Conservation (phyloP, 2,888 invertebrate genomes). For the Lasioglossum marginatum region DNA sequence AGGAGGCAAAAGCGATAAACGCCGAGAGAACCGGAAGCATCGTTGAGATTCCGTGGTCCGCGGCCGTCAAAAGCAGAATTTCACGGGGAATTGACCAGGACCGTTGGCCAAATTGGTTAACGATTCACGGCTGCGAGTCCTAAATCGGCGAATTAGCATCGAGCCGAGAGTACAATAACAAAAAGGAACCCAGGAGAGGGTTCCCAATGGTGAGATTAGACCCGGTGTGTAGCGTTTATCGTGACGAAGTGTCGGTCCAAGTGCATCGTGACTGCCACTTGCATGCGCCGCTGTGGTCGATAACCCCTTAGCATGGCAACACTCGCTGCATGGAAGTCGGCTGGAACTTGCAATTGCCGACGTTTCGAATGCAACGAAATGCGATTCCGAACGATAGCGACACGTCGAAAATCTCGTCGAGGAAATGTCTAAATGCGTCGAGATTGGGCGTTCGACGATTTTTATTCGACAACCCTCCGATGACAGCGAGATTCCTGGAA, state of each 20-base stretch:
- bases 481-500: constrained; percentile 2
- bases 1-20: background rate
- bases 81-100: constrained; percentile 47
- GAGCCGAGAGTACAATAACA: constrained; percentile 40
- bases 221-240: constrained; percentile 41
- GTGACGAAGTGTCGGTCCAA: constrained; percentile 38
- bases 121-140: constrained; percentile 38
- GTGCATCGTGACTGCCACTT: constrained; percentile 45
- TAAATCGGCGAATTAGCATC: constrained; percentile 46
- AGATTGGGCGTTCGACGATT: background rate
- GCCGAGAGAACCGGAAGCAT: background rate
- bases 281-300: constrained; percentile 43
- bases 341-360: background rate
- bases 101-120: constrained; percentile 47
- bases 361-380: background rate
- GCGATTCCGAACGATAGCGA: background rate
- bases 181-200: constrained; percentile 44
- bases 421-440: constrained; percentile 6
- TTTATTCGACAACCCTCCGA: constrained; percentile 6
- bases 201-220: constrained; percentile 45
- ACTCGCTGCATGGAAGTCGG: background rate
- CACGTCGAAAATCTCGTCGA: background rate
- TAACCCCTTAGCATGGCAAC: constrained; percentile 23
- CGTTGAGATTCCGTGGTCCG: background rate
- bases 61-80: constrained; percentile 7